Evolutionary conservation across 2,797 vertebrate genomes (phyloP).

Genomic region (Sebastiscus albofasciatus): DNA sequence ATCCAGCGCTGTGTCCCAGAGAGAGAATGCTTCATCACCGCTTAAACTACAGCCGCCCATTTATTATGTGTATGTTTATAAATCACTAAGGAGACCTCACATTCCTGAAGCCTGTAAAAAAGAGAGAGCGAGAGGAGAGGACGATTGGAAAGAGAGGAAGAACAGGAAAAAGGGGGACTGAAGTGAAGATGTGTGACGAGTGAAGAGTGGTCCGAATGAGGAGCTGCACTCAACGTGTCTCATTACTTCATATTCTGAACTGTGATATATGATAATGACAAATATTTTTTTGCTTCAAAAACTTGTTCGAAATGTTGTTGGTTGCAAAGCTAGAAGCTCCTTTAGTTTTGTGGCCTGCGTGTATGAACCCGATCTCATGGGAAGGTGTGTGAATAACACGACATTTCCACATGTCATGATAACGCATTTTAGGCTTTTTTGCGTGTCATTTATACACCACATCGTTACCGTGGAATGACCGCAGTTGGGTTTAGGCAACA

Average conservation of each 20-base stretch:
- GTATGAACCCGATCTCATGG: not conserved
- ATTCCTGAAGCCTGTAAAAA: constrained; percentile 82
- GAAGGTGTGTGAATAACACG: fast-evolving
- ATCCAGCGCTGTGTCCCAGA: constrained; percentile 84
- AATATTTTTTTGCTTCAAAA: not conserved
- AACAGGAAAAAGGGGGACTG: constrained; percentile 9
- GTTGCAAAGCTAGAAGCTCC: not conserved
- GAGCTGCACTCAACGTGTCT: constrained; percentile 18
- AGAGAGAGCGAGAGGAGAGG: constrained; percentile 41
- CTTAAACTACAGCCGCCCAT: constrained; percentile 93
- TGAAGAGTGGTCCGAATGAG: constrained; percentile 38
- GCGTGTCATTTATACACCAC: not conserved
- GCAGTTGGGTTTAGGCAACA: not conserved
- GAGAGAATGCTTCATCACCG: constrained; percentile 92
- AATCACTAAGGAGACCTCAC: constrained; percentile 92
- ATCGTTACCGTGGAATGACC: not conserved
- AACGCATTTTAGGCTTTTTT: not conserved
- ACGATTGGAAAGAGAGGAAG: constrained; percentile 41
- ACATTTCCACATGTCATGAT: not conserved
- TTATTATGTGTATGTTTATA: constrained; percentile 99
- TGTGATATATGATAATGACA: not conserved
- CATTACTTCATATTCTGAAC: constrained; percentile 14
- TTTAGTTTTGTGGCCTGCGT: not conserved
- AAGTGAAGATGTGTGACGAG: constrained; percentile 46
- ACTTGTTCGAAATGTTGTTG: not conserved